These are phyloP conservation scores for Garra rufa DNA, from an alignment of 2,113 vertebrate genomes.

Conservation along the genomic window DNA sequence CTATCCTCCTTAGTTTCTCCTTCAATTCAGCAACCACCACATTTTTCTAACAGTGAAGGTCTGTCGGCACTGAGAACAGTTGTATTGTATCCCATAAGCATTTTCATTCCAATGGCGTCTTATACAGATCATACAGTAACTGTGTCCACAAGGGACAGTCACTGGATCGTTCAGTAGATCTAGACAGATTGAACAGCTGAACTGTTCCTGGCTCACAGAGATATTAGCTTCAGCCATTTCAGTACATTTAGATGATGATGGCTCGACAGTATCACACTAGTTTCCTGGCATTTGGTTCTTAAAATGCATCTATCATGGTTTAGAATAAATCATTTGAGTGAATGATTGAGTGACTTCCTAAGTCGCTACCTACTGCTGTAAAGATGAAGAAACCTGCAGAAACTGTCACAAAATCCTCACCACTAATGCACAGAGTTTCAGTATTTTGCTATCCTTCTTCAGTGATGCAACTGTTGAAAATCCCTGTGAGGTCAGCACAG, in stretches of 20 bases:
- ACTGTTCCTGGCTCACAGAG: not conserved
- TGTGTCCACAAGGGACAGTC: not conserved
- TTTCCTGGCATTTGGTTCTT: too few relatives aligned
- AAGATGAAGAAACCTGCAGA: not conserved
- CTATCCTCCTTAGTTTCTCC: not conserved
- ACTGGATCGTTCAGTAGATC: not conserved
- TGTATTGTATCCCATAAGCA: not conserved
- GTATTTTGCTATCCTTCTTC: not conserved
- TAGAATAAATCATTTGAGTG: too few relatives aligned
- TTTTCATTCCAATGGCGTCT: not conserved
- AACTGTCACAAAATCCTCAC: not conserved
- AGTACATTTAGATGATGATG: not conserved
- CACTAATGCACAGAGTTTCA: not conserved
- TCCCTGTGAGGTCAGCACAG: conserved; percentile 2
- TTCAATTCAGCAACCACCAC: not conserved
- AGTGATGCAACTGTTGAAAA: not conserved
- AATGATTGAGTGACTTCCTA: too few relatives aligned
- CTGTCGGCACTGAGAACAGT: not conserved
- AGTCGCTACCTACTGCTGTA: not conserved
- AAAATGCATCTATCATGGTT: too few relatives aligned
- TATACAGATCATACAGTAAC: not conserved
- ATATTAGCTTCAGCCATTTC: not conserved
- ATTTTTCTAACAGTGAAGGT: not conserved
- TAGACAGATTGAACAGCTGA: not conserved
- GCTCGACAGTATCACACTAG: not conserved